phyloP scores from a whole-genome alignment of 2,888 invertebrate genomes.

The Epinotia demarniana region DNA sequence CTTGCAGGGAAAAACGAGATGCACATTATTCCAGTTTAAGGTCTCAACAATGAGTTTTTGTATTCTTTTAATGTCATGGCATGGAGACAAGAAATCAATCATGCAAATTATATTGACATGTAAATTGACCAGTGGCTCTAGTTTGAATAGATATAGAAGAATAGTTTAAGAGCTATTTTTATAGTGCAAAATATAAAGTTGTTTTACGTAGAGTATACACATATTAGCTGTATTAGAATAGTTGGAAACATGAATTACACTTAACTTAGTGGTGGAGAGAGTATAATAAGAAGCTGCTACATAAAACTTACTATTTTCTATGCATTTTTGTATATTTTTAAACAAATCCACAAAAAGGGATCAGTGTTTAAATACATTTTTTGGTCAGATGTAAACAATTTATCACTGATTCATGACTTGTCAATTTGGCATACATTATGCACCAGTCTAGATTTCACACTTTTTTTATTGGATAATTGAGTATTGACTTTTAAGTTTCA shows the following conservation, averaged over 20 bases:
- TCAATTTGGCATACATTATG: slow-evolving; percentile 65
- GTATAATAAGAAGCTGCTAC: not conserved
- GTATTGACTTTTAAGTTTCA: slow-evolving; percentile 7
- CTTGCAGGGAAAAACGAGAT: slow-evolving; percentile 51
- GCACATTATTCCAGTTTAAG: slow-evolving; percentile 47
- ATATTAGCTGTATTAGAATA: not conserved
- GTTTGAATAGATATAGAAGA: not conserved
- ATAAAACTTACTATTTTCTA: slow-evolving; percentile 76
- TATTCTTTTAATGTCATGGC: slow-evolving; percentile 11
- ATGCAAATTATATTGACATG: not conserved
- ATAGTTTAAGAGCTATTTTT: not conserved
- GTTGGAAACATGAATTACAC: not conserved
- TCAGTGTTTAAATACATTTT: slow-evolving; percentile 57
- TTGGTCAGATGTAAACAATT: slow-evolving; percentile 53
- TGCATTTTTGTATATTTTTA: slow-evolving; percentile 64
- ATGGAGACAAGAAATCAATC: slow-evolving; percentile 10
- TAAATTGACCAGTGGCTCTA: not conserved
- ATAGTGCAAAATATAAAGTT: not conserved
- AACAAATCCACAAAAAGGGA: slow-evolving; percentile 54
- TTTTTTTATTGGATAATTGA: slow-evolving; percentile 23
- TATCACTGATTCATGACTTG: slow-evolving; percentile 59
- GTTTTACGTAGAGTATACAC: not conserved
- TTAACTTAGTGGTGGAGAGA: not conserved
- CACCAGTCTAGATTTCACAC: slow-evolving; percentile 67
- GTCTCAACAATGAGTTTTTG: slow-evolving; percentile 19